Evolutionary conservation across 1,140 invertebrate species (phyloP).

Genomic region (Scaptodrosophila lebanonensis): DNA sequence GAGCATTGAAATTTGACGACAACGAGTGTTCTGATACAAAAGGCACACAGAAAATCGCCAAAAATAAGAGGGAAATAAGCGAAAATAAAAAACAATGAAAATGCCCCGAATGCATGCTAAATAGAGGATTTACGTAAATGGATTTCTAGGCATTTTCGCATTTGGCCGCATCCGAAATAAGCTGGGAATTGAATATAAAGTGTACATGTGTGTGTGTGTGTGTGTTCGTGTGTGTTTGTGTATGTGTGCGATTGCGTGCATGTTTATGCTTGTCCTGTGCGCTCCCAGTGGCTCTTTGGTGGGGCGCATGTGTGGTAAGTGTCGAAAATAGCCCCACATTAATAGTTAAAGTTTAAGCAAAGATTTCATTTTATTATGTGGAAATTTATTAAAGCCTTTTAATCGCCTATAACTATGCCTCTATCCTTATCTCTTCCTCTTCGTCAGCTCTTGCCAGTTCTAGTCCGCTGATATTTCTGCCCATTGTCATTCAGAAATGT

Average conservation of each 20-base stretch:
- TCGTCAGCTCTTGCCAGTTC: no score
- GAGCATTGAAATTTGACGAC: conserved; percentile 66
- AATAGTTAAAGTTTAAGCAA: conserved; percentile 66
- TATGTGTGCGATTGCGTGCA: conserved; percentile 13
- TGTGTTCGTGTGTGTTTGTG: conserved; percentile 15
- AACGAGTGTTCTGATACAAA: neutral
- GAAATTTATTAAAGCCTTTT: conserved; percentile 68
- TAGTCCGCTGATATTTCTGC: no score
- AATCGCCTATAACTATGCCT: no score
- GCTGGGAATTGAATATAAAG: conserved; percentile 69
- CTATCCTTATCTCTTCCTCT: no score
- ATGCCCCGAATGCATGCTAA: conserved; percentile 73
- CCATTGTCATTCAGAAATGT: no score
- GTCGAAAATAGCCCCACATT: conserved; percentile 43
- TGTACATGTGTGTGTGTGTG: conserved; percentile 7
- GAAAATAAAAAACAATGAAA: conserved; percentile 70
- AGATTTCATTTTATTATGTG: conserved; percentile 72
- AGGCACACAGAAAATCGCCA: conserved; percentile 15
- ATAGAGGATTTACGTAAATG: conserved; percentile 74
- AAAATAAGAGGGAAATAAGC: conserved; percentile 20
- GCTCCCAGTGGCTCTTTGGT: conserved; percentile 10
- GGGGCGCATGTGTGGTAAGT: conserved; percentile 7
- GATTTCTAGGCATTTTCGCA: conserved; percentile 74
- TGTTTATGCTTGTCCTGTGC: conserved; percentile 33
- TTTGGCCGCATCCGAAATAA: conserved; percentile 29